Evolutionary conservation across 2,888 invertebrate genomes (phyloP), one percentile per base, ranked within the genome.

Genomic region (Octodonta nipae): DNA sequence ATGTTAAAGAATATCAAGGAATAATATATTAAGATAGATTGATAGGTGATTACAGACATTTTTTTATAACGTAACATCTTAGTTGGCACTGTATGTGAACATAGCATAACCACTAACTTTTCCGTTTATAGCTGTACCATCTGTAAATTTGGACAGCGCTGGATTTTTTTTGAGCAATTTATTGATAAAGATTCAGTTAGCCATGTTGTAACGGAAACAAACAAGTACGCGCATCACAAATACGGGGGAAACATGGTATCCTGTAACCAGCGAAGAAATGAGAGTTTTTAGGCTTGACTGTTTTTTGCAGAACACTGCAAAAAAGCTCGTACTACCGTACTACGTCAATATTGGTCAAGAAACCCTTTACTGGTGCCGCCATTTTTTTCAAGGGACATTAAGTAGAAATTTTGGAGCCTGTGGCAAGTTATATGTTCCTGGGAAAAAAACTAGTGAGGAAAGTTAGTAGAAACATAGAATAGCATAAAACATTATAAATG

Each of bases 321-420:
- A 35, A 32, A 35, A 35, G n/a, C 30, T 31, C 13, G n/a, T n/a
- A n/a, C n/a, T n/a, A n/a, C n/a, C n/a, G 31, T 27, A 31, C 8
- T 35, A 14, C 24, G 28, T 8, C 32, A 33, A 11, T 35, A 33
- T 26, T 34, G 35, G 35, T 15, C 33, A n/a, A 35, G 7, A 6
- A 13, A 13, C 8, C 17, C 28, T 20, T 15, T 17, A 13, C 8
- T 36, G 15, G 13, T 17, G 10, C 12, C 35, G 8, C 4, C 33
- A 6, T n/a, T 17, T 27, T 32, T 35, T 25, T 11, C 26, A 7
- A 15, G 33, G n/a, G n/a, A n/a, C n/a, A n/a, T n/a, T n/a, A n/a
- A n/a, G n/a, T n/a, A n/a, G n/a, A n/a, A n/a, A n/a, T n/a, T n/a
- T n/a, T n/a, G n/a, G n/a, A n/a, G n/a, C n/a, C n/a, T n/a, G n/a